Evolutionary conservation across 2,797 vertebrate genomes (phyloP).

Genomic region (Tokudaia muenninki): DNA sequence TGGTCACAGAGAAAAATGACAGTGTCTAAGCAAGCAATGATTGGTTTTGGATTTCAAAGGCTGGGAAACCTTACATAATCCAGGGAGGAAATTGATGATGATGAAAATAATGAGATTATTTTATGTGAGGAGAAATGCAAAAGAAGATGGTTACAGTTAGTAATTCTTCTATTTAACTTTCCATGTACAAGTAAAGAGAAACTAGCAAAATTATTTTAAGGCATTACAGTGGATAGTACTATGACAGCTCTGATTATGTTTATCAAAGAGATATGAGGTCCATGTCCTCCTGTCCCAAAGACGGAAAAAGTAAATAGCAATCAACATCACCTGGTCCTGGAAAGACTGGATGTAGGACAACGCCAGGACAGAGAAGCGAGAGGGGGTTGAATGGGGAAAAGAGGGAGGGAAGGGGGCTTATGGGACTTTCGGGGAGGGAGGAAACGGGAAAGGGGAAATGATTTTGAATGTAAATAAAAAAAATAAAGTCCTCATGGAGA

Average conservation of each 20-base stretch:
- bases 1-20: constrained; percentile 5
- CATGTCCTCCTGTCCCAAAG: neutral
- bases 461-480: too few species aligned
- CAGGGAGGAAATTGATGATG: neutral
- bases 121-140: neutral
- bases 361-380: too few species aligned
- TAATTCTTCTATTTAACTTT: neutral
- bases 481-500: too few species aligned
- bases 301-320: neutral
- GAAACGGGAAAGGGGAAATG: too few species aligned
- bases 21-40: neutral
- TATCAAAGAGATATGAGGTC: neutral
- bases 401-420: too few species aligned
- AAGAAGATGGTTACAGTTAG: neutral
- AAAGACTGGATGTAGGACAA: too few species aligned
- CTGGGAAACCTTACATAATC: neutral
- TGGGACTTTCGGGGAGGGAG: too few species aligned
- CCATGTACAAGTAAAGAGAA: neutral
- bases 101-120: neutral
- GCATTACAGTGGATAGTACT: neutral
- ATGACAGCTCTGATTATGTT: neutral
- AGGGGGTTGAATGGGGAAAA: too few species aligned
- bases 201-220: neutral
- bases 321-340: neutral
- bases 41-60: constrained; percentile 8